Conservation (phyloP, 2,113 vertebrate genomes). For the Lepidothrix coronata region DNA sequence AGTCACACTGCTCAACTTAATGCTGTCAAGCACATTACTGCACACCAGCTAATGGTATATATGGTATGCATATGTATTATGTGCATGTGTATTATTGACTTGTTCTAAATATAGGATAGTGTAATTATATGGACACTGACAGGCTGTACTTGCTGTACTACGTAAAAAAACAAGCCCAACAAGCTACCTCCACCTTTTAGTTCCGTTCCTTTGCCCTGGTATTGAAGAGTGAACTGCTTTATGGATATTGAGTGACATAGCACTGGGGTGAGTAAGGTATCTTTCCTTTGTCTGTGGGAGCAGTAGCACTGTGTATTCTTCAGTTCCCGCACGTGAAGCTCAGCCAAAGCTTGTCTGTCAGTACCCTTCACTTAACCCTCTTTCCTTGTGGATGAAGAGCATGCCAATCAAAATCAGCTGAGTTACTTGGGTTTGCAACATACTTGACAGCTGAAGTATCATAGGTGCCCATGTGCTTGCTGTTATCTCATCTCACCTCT, state of each 20-base stretch:
- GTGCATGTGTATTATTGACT: neutral
- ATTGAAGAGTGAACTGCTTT: neutral
- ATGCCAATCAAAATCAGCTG: neutral
- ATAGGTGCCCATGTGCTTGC: neutral
- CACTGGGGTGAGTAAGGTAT: neutral
- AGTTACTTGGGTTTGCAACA: neutral
- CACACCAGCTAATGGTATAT: neutral
- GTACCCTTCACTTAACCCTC: neutral
- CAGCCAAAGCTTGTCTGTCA: neutral
- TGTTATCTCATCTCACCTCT: neutral
- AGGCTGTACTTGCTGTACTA: neutral
- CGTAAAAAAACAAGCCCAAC: neutral
- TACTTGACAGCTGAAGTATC: neutral
- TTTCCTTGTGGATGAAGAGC: neutral
- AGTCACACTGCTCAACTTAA: neutral
- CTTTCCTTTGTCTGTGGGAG: neutral
- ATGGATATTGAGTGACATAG: accelerated
- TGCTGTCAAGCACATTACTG: neutral
- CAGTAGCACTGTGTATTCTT: neutral
- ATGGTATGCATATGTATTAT: neutral
- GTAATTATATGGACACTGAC: neutral
- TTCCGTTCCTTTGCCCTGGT: neutral
- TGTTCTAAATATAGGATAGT: neutral
- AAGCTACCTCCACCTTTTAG: neutral
- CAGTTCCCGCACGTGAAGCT: neutral